A percentile compares a stretch with the other conserved stretches of the same genome.
These are phyloP conservation scores for Erebia epiphron DNA, from an alignment of 2,888 invertebrate species.

Conservation along the genomic window DNA sequence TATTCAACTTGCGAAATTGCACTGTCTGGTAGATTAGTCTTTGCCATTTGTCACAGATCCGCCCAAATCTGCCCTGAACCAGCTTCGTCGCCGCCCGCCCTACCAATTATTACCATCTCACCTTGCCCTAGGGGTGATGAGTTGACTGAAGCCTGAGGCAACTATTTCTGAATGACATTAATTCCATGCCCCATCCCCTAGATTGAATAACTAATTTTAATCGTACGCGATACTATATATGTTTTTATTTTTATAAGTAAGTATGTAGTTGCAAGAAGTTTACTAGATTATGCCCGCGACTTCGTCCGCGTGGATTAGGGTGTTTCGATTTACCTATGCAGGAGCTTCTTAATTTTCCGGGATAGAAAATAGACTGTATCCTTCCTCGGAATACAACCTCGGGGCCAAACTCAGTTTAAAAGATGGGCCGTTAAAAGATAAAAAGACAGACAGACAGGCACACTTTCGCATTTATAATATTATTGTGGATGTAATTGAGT, in stretches of 20 bases:
- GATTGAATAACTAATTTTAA: neutral
- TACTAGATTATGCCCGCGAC: too few species aligned
- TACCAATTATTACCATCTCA: slow-evolving; percentile 42
- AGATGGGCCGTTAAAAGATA: too few species aligned
- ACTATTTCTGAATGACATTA: neutral
- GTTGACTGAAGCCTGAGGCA: slow-evolving; percentile 19
- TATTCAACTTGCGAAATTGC: neutral
- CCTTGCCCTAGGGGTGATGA: slow-evolving; percentile 33
- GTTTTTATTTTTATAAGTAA: too few species aligned
- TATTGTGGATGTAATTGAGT: too few species aligned
- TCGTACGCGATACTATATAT: neutral
- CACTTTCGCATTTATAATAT: too few species aligned
- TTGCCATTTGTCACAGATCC: slow-evolving; percentile 52
- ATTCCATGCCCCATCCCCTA: neutral
- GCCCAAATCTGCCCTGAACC: slow-evolving; percentile 66
- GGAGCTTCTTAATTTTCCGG: too few species aligned
- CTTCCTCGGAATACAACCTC: too few species aligned
- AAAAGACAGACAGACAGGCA: too few species aligned
- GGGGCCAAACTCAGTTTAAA: neutral
- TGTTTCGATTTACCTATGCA: too few species aligned
- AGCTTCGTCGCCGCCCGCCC: slow-evolving; percentile 53
- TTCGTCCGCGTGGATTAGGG: too few species aligned
- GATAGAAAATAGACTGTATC: too few species aligned
- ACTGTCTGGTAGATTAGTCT: slow-evolving; percentile 45
- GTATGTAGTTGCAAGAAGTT: too few species aligned